phyloP scores from a whole-genome alignment of 2,113 vertebrate genomes.

The Rhodinocichla rosea region DNA sequence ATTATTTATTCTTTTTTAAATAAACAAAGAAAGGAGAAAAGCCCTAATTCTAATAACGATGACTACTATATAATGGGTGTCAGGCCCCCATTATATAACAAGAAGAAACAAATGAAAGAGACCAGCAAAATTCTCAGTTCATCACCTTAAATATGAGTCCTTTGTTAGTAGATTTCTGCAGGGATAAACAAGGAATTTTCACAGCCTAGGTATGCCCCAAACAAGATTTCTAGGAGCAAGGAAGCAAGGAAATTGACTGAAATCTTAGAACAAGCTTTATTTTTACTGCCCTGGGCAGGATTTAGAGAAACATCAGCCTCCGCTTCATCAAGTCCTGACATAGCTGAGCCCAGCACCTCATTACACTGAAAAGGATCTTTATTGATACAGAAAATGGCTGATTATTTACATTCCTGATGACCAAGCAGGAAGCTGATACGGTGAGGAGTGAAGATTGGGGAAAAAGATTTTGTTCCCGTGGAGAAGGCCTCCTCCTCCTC shows the following conservation, averaged over 20 bases:
- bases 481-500: neutral
- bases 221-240: neutral
- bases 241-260: neutral
- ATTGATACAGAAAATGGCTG: neutral
- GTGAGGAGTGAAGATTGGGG: neutral
- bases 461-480: neutral
- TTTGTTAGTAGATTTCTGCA: slow-evolving; percentile 9
- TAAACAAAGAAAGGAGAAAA: neutral
- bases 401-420: neutral
- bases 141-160: neutral
- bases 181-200: slow-evolving; percentile 18
- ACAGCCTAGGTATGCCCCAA: neutral
- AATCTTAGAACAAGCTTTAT: slow-evolving; percentile 5
- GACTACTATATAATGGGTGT: neutral
- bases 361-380: neutral
- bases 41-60: neutral
- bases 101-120: neutral
- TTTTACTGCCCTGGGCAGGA: neutral
- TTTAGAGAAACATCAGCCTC: neutral
- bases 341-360: neutral
- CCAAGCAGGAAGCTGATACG: neutral
- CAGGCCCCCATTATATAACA: neutral
- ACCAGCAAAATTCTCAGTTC: neutral
- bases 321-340: neutral
- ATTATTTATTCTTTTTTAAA: neutral